Percentiles rank a stretch among this genome's conserved stretches.
These are phyloP conservation scores for Drosophila birchii DNA, from an alignment of 2,888 invertebrate species.

Conservation along the genomic window DNA sequence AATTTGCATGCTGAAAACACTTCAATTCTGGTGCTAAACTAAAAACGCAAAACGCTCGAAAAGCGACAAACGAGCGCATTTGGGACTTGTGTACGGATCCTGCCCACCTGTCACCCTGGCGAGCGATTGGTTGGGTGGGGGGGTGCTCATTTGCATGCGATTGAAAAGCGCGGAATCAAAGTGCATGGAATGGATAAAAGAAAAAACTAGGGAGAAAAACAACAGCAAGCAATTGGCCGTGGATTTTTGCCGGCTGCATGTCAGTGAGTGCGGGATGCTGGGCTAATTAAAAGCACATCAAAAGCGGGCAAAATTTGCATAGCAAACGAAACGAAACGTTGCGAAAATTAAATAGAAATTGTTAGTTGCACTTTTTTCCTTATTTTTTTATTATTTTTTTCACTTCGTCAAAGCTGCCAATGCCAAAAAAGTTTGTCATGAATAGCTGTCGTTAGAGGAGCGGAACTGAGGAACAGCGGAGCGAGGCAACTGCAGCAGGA, in stretches of 20 bases:
- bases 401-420: constrained; percentile 58
- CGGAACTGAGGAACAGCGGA: constrained; percentile 11
- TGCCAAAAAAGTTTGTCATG: constrained; percentile 59
- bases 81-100: background rate
- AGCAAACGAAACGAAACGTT: constrained; percentile 76
- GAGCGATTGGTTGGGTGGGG: too few species aligned
- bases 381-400: constrained; percentile 25
- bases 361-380: constrained; percentile 44
- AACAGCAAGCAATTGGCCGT: constrained; percentile 70
- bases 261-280: constrained; percentile 29
- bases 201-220: constrained; percentile 51
- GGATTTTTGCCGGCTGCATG: constrained; percentile 57
- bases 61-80: constrained; percentile 47
- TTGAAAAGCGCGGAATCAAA: constrained; percentile 69
- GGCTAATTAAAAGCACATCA: constrained; percentile 79
- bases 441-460: constrained; percentile 23
- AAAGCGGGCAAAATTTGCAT: constrained; percentile 72
- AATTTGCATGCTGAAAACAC: constrained; percentile 73
- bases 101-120: constrained; percentile 25
- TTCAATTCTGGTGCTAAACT: constrained; percentile 69
- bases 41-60: constrained; percentile 70
- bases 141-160: constrained; percentile 69
- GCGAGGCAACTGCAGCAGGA: constrained; percentile 12
- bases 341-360: constrained; percentile 71
- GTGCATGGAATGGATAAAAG: constrained; percentile 58